Evolutionary conservation across 2,797 vertebrate genomes (phyloP).

Genomic region (Liparis tanakae): DNA sequence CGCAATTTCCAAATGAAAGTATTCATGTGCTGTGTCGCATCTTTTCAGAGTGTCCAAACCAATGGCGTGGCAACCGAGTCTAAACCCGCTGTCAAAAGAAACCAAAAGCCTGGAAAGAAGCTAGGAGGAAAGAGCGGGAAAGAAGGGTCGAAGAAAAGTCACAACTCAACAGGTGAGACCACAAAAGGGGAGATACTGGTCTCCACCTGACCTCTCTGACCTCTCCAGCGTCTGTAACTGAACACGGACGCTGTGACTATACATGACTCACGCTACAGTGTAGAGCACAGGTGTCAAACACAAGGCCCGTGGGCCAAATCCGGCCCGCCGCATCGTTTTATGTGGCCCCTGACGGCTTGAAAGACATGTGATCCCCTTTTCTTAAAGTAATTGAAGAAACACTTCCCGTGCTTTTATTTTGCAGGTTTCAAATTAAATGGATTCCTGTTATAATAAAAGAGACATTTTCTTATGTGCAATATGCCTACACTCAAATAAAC

Average conservation of each 20-base stretch:
- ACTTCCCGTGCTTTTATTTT: too few relatives aligned
- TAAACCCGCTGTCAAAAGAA: constrained; percentile 81
- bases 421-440: too few relatives aligned
- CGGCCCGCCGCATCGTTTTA: too few relatives aligned
- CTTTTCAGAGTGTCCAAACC: constrained; percentile 74
- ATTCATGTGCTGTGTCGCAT: neutral
- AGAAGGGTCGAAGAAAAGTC: constrained; percentile 77
- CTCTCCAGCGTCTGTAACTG: neutral
- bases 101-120: constrained; percentile 87
- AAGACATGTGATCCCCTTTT: too few relatives aligned
- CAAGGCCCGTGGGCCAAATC: too few relatives aligned
- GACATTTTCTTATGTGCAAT: too few relatives aligned
- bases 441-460: too few relatives aligned
- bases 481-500: too few relatives aligned
- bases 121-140: constrained; percentile 73
- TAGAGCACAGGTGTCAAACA: too few relatives aligned
- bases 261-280: neutral
- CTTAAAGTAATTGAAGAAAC: too few relatives aligned
- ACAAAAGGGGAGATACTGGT: neutral
- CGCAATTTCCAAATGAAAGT: neutral
- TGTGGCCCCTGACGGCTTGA: too few relatives aligned
- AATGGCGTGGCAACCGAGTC: constrained; percentile 69
- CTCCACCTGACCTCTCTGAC: neutral
- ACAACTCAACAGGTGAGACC: constrained; percentile 56
- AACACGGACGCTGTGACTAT: neutral